phyloP scores from a whole-genome alignment of 2,888 invertebrate genomes.

The Lingula anatina region DNA sequence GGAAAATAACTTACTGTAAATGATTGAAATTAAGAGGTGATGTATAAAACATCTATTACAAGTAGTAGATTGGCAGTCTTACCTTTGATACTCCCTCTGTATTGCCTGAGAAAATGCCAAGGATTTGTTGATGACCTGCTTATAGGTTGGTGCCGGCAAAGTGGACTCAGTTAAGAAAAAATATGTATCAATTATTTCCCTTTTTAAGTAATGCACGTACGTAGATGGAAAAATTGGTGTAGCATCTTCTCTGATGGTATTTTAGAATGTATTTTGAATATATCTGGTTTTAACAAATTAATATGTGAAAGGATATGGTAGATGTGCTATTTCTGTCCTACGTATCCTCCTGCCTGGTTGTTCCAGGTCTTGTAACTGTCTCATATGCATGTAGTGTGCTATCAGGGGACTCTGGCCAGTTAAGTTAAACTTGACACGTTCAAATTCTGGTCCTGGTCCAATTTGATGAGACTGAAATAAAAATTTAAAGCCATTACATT shows the following conservation, averaged over 20 bases:
- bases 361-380: slow-evolving; percentile 28
- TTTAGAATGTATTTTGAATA: neutral
- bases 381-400: slow-evolving; percentile 44
- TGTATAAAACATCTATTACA: too few relatives aligned
- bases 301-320: slow-evolving; percentile 34
- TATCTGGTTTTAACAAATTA: neutral
- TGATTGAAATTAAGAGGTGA: neutral
- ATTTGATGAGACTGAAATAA: slow-evolving; percentile 37
- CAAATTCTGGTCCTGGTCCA: slow-evolving; percentile 42
- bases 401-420: slow-evolving; percentile 47
- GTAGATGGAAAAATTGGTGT: too few relatives aligned
- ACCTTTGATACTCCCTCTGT: slow-evolving; percentile 36
- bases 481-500: too few relatives aligned
- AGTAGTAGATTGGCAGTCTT: too few relatives aligned
- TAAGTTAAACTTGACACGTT: slow-evolving; percentile 44
- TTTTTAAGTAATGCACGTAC: too few relatives aligned
- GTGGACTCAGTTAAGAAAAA: slow-evolving; percentile 15
- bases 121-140: slow-evolving; percentile 30
- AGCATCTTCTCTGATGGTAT: too few relatives aligned
- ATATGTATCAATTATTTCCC: too few relatives aligned
- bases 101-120: slow-evolving; percentile 28
- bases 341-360: slow-evolving; percentile 35
- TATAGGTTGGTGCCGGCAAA: slow-evolving; percentile 33
- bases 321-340: slow-evolving; percentile 35
- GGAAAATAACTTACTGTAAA: too few relatives aligned